Evolutionary conservation across 1,140 invertebrate genomes (phyloP), one percentile per base, ranked within the genome.

Genomic region (Bombyx mandarina): DNA sequence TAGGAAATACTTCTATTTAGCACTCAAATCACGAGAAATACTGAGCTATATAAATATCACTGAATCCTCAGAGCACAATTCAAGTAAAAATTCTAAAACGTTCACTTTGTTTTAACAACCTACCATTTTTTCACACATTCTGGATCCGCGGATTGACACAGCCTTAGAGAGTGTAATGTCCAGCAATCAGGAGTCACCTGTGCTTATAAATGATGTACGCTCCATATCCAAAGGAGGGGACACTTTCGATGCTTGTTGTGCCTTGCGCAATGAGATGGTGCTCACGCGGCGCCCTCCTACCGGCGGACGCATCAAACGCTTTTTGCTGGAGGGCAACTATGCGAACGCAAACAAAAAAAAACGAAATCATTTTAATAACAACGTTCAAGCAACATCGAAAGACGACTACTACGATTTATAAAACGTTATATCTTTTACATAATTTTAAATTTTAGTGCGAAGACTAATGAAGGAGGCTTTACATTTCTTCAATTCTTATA

Each of bases 111-210:
- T 35, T 42, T 42, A 44, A 47, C 0, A 8, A 56, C 82, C 67
- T 85, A 87, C 84, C 82, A 63, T 78, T 79, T 77, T 79, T 53
- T 79, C 65, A 78, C 75, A 79, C 82, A 86, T 86, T 70, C 73
- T 82, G 71, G 56, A 63, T 50, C 69, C 65, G 63, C 69, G 69
- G 62, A 70, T 70, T 73, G 60, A 69, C 63, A 62, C 72, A 73
- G 73, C 63, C 62, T 68, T 64, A 71, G 73, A 72, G 62, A 66
- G 68, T 74, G 75, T 78, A 79, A 69, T 87, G 83, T 87, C 80
- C 77, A 82, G 70, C 60, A 60, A 62, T 57, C 66, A 71, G 79
- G 67, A 71, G 66, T 64, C 73, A 78, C 77, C 75, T 73, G 75
- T 77, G 80, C 77, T 81, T 87, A 85, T 86, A 86, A 81, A 72